Conservation (phyloP, 2,797 vertebrate genomes). For the Petrocephalus sullivani region DNA sequence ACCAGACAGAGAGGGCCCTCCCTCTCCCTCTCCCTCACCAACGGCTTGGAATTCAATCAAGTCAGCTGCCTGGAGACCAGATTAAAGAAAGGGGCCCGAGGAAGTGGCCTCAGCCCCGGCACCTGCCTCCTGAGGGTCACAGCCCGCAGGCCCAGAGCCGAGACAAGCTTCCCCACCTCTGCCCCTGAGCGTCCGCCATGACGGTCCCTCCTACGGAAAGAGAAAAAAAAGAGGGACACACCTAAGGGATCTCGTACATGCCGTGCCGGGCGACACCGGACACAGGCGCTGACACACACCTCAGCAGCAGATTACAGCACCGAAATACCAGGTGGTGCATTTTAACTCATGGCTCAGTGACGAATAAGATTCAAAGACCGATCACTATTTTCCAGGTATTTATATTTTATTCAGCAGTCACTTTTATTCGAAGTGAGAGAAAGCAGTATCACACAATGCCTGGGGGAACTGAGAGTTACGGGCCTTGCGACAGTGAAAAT, state of each 20-base stretch:
- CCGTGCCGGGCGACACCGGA: neutral
- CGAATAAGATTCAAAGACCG: neutral
- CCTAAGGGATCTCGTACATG: neutral
- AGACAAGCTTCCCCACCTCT: conserved; percentile 13
- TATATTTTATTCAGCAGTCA: neutral
- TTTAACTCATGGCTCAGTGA: neutral
- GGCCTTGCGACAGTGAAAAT: neutral
- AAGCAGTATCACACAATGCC: neutral
- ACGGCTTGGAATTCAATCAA: neutral
- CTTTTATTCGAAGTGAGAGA: neutral
- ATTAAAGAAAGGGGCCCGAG: neutral
- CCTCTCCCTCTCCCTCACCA: neutral
- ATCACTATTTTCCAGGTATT: neutral
- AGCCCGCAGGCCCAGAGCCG: neutral
- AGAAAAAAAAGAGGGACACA: neutral
- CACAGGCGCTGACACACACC: neutral
- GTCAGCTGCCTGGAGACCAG: neutral
- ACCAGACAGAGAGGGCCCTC: neutral
- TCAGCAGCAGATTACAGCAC: neutral
- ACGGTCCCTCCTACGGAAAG: neutral
- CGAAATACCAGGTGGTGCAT: neutral
- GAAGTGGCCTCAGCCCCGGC: neutral
- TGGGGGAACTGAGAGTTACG: neutral
- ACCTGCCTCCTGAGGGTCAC: conserved; percentile 26
- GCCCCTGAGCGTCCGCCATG: conserved; percentile 33